phyloP scores from a whole-genome alignment of 37 sponge, comb jelly and placozoan genomes.

The Diacarnus erythraeanus region DNA sequence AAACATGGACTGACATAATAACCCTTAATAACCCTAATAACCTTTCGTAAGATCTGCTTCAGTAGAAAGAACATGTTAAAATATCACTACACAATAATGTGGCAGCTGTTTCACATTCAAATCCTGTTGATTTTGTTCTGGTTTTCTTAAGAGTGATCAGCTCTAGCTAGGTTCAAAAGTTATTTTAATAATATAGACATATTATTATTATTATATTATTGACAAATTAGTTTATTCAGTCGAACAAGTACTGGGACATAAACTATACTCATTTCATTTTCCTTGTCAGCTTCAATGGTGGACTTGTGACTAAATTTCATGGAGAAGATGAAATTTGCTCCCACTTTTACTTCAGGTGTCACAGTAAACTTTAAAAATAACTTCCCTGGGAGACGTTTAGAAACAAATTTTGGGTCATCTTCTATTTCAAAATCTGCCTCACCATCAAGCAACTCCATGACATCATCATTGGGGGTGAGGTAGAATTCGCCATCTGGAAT shows the following conservation, averaged over 20 bases:
- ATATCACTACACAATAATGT: no score
- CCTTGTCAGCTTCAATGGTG: conserved; percentile 34
- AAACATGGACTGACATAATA: no score
- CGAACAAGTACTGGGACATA: conserved; percentile 38
- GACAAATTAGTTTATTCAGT: background rate
- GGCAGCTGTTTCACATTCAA: no score
- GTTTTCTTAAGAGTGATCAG: no score
- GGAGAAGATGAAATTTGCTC: conserved; percentile 35
- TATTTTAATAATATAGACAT: background rate
- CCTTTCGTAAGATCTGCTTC: no score
- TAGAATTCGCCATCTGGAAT: conserved; percentile 38
- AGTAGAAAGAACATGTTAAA: no score
- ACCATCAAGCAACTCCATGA: conserved; percentile 44
- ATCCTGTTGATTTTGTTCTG: no score
- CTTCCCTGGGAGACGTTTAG: conserved; percentile 41
- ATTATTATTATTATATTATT: background rate
- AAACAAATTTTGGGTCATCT: conserved; percentile 29
- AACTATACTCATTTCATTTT: background rate
- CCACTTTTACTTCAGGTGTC: conserved; percentile 3
- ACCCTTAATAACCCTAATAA: no score
- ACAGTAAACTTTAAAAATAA: conserved; percentile 55
- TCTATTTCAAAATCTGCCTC: conserved; percentile 13
- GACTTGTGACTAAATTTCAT: conserved; percentile 50
- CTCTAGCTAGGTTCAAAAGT: no score
- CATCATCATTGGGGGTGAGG: conserved; percentile 53